Evolutionary conservation across 2,888 invertebrate species (phyloP).

Genomic region (Athalia rosae): DNA sequence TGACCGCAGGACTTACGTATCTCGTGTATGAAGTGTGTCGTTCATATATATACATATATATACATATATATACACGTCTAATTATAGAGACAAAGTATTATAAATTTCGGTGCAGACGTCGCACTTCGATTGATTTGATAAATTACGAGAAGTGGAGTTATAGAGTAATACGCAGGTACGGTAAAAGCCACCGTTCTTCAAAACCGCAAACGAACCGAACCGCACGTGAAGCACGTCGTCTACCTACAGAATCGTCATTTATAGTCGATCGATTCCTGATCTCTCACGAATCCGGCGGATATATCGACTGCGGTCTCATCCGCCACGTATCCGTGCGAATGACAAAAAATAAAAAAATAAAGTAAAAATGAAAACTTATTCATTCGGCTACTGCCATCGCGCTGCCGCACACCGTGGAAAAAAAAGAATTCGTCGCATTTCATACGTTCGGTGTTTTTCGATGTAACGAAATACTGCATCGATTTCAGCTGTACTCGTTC

Average conservation of each 20-base stretch:
- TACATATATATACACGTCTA: too few species aligned
- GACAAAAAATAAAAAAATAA: background rate
- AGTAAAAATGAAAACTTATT: too few species aligned
- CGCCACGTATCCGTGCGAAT: background rate
- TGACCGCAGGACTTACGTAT: background rate
- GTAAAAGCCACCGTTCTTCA: background rate
- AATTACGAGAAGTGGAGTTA: constrained; percentile 11
- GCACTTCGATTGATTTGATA: constrained; percentile 24
- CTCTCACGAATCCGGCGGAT: background rate
- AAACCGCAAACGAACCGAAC: background rate
- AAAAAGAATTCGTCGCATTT: too few species aligned
- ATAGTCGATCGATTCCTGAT: background rate
- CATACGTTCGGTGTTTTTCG: too few species aligned
- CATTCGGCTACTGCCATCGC: too few species aligned
- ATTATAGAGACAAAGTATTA: background rate
- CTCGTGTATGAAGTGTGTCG: too few species aligned
- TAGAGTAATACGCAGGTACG: background rate
- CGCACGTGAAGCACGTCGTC: background rate
- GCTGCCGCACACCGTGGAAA: too few species aligned
- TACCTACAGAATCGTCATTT: background rate
- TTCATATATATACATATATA: too few species aligned
- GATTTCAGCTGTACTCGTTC: too few species aligned
- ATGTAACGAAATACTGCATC: too few species aligned
- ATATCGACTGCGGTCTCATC: background rate
- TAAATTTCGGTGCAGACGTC: constrained; percentile 1